Base-by-base conservation (phyloP, 2,113 vertebrate species). In the zebrafish (Danio rerio) region DNA sequence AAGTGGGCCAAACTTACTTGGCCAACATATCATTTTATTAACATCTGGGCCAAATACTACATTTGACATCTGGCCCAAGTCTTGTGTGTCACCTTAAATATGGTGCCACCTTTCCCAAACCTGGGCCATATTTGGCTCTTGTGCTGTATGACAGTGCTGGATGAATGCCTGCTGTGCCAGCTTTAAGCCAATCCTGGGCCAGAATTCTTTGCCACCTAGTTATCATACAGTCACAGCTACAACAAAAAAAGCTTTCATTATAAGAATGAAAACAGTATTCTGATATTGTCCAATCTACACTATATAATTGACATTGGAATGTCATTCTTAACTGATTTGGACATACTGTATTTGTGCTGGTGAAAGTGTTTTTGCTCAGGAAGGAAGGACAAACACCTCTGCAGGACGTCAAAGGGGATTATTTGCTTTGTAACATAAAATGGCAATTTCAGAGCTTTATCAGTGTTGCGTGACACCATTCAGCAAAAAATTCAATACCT, bases 341-440 rank as follows among this genome's bases (percentile, higher is more conserved):
- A 43, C 62, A 16, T 9, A 47, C 31, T 31, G 31, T 31, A 31
- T 11, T 42, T 15, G 42, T 68, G 43, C 42, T 68, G 16, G 65
- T 47, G 65, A 59, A 59, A 11, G 18, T 59, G 16, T 45, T 7
- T 66, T 65, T 10, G 42, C 42, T n/a, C 31, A 10, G 63, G 9
- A 59, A 10, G 20, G 18, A 62, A 13, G 20, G 59, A 62, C 59
- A 68, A 18, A 47, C 9, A 45, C 43, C 63, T 66, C 63, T 66
- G 63, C n/a, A 66, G 8, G 40, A 5, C 15, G 45, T 68, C 16
- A 69, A 69, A 69, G 0, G 43, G 5, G 43, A 47, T 47, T n/a
- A 31, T 43, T 66, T 47, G 65, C 65, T 47, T 69, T 20, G 65
- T 47, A 47, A 18, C 43, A 47, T 69, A 47, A 69, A 69, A 69